Evolutionary conservation across 2,797 vertebrate genomes (phyloP).

Genomic region (Diglossa cyanea): DNA sequence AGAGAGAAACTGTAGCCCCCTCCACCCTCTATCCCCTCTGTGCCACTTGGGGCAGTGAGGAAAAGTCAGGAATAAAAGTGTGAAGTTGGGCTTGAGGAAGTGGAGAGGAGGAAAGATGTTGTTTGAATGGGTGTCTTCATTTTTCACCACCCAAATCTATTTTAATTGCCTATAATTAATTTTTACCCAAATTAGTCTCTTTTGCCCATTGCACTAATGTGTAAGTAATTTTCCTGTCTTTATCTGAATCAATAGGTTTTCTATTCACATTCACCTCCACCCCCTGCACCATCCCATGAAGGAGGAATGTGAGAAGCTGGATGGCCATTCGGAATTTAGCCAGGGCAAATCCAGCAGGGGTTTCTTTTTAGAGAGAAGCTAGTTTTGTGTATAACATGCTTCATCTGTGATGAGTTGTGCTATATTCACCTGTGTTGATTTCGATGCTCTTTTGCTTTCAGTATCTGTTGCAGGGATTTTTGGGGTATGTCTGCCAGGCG

Average conservation of each 20-base stretch:
- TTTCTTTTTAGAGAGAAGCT: neutral
- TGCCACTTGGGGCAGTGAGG: accelerated
- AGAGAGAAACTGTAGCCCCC: accelerated
- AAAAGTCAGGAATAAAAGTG: neutral
- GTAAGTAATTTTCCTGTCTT: neutral
- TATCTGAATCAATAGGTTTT: neutral
- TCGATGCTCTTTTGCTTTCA: neutral
- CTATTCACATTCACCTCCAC: neutral
- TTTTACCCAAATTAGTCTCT: neutral
- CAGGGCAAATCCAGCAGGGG: accelerated
- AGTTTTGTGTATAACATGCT: neutral
- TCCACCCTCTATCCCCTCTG: neutral
- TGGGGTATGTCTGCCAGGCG: neutral
- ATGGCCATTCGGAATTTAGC: neutral
- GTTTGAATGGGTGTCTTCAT: neutral
- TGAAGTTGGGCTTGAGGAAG: neutral
- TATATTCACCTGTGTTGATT: neutral
- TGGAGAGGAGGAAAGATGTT: neutral
- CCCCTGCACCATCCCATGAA: neutral
- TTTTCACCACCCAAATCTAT: neutral
- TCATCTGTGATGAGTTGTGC: neutral
- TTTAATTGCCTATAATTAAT: neutral
- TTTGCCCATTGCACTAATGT: accelerated
- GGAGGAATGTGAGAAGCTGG: neutral
- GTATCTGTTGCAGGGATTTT: neutral